A percentile compares a stretch with the other conserved stretches of the same genome.
Conservation (phyloP, 1,140 invertebrate species). For the Nasonia giraulti region DNA sequence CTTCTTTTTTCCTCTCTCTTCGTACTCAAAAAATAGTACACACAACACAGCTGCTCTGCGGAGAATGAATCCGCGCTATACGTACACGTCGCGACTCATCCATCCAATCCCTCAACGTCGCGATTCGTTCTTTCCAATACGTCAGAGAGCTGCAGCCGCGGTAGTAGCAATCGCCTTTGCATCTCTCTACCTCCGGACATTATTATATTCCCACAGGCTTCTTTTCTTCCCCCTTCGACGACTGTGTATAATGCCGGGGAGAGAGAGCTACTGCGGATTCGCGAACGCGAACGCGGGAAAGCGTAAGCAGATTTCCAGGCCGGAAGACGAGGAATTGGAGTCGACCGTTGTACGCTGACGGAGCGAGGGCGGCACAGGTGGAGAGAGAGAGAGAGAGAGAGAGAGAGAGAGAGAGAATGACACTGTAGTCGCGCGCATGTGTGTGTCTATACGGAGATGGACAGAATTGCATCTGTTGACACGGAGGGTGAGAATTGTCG, state of each 20-base stretch:
- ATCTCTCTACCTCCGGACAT: not conserved
- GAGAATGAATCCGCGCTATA: no score
- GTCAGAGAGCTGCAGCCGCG: not conserved
- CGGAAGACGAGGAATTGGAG: not conserved
- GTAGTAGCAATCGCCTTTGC: not conserved
- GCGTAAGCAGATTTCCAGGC: not conserved
- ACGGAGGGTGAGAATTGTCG: not conserved
- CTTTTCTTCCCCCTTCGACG: not conserved
- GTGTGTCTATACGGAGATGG: not conserved
- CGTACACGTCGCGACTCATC: not conserved
- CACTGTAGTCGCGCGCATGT: not conserved
- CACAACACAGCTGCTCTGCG: not conserved
- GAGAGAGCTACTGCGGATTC: not conserved
- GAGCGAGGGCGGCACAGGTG: not conserved
- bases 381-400: not conserved
- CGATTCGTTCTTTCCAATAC: not conserved
- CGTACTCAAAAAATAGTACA: not conserved
- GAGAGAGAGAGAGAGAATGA: not conserved
- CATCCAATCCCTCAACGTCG: not conserved
- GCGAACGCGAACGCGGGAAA: not conserved
- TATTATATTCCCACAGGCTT: conserved; percentile 14
- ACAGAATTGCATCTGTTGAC: not conserved
- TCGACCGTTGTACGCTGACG: not conserved
- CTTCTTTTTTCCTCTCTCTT: not conserved
- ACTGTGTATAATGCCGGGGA: not conserved